Conservation (phyloP, 2,113 vertebrate genomes). For the Dicerorhinus sumatrensis region DNA sequence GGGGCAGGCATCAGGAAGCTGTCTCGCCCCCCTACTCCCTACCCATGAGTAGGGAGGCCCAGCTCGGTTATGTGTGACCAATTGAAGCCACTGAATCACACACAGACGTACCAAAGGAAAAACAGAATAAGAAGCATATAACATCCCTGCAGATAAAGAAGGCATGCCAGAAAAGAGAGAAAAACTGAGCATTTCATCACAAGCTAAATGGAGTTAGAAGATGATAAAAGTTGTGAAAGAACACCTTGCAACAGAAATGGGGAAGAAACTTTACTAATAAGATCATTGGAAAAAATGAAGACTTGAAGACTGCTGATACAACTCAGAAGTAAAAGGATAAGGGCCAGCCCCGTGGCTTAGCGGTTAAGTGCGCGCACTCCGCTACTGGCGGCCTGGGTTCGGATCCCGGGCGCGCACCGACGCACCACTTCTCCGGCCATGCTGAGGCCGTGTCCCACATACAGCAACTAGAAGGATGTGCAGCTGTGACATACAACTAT, state of each 20-base stretch:
- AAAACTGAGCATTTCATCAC: not conserved
- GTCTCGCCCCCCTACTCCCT: not conserved
- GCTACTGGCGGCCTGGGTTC: no score
- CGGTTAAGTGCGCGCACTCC: no score
- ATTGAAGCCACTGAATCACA: no score
- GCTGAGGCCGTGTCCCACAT: no score
- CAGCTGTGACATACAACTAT: no score
- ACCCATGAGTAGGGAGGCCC: no score
- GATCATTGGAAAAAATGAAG: not conserved
- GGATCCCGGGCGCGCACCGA: no score
- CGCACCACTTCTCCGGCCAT: no score
- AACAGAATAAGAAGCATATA: not conserved
- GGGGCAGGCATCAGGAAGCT: not conserved
- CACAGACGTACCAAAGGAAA: fast-evolving
- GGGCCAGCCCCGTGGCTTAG: no score
- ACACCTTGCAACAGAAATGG: not conserved
- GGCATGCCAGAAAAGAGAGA: not conserved
- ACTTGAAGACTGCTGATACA: not conserved
- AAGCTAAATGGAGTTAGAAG: not conserved
- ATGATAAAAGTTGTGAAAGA: not conserved
- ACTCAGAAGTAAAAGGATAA: not conserved
- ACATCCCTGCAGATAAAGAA: not conserved
- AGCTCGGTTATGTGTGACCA: not conserved
- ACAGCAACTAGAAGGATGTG: no score
- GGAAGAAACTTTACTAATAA: not conserved